Evolutionary conservation across 2,797 vertebrate genomes (phyloP).

Genomic region (Neostethus bicornis): DNA sequence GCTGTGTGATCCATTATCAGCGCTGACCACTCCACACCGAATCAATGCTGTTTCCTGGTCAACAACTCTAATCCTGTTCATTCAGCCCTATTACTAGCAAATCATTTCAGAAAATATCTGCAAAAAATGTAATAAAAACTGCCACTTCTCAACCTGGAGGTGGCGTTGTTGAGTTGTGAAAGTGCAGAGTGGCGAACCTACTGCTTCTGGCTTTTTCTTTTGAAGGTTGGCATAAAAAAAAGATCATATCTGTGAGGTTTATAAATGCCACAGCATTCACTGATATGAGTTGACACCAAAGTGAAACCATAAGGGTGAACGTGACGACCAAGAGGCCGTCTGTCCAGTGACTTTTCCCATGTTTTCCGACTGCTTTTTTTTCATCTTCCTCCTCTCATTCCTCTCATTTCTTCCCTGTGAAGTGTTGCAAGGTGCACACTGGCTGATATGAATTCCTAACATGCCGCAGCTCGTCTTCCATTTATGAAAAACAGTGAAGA

Average conservation of each 20-base stretch:
- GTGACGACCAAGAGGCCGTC: conserved; percentile 11
- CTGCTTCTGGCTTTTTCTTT: background rate
- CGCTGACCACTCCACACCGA: conserved; percentile 41
- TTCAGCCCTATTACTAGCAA: conserved; percentile 20
- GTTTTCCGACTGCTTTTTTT: conserved; percentile 32
- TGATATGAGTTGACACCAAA: conserved; percentile 33
- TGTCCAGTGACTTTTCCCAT: conserved; percentile 28
- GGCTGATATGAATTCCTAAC: conserved; percentile 72
- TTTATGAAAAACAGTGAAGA: conserved; percentile 29
- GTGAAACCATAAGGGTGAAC: conserved; percentile 28
- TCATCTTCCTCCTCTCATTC: conserved; percentile 33
- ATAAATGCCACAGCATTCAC: conserved; percentile 44
- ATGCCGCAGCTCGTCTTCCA: conserved; percentile 63
- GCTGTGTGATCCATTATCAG: conserved; percentile 24
- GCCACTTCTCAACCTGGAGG: conserved; percentile 46
- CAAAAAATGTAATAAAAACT: background rate
- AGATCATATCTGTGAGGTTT: conserved; percentile 41
- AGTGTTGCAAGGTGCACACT: conserved; percentile 64
- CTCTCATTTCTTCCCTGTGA: conserved; percentile 51
- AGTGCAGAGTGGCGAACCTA: background rate
- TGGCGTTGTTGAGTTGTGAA: conserved; percentile 46
- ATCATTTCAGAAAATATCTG: conserved; percentile 23
- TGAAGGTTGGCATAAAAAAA: conserved; percentile 23
- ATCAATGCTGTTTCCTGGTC: conserved; percentile 43
- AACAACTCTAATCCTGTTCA: conserved; percentile 34